Conservation (phyloP, 2,113 vertebrate species). For the Maylandia zebra region DNA sequence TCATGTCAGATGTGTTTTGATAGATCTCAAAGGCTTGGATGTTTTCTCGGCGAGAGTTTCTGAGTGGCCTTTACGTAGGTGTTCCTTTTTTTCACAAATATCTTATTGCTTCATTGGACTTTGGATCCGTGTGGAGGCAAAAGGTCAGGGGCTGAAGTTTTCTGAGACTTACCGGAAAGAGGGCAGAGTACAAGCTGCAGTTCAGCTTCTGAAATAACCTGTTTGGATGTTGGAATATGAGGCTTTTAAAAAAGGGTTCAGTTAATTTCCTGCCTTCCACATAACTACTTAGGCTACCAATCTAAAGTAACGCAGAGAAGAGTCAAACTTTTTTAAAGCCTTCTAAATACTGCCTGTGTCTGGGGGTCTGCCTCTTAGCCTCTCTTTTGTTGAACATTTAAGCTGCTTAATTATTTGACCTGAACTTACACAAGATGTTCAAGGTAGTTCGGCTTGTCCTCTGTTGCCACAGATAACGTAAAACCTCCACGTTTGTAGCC, state of each 20-base stretch:
- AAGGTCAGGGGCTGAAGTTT: conserved; percentile 56
- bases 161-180: conserved; percentile 23
- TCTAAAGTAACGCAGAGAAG: not conserved
- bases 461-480: conserved; percentile 44
- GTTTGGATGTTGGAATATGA: conserved; percentile 6
- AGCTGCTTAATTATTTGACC: conserved; percentile 71
- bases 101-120: conserved; percentile 59
- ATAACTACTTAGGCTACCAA: not conserved
- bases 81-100: conserved; percentile 37
- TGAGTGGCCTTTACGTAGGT: conserved; percentile 18
- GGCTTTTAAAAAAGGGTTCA: not conserved
- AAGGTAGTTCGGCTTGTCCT: conserved; percentile 57
- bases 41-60: not conserved
- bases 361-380: conserved; percentile 57
- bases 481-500: conserved; percentile 28
- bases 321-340: conserved; percentile 44
- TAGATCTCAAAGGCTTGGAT: not conserved
- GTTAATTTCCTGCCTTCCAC: not conserved
- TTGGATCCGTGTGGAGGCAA: conserved; percentile 30
- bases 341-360: conserved; percentile 41
- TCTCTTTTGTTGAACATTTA: conserved; percentile 60
- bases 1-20: conserved; percentile 19
- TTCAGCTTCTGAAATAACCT: conserved; percentile 39
- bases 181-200: conserved; percentile 28
- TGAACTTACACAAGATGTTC: conserved; percentile 60